phyloP scores from a whole-genome alignment of 1,140 invertebrate genomes.

The Drosophila kanapiae region DNA sequence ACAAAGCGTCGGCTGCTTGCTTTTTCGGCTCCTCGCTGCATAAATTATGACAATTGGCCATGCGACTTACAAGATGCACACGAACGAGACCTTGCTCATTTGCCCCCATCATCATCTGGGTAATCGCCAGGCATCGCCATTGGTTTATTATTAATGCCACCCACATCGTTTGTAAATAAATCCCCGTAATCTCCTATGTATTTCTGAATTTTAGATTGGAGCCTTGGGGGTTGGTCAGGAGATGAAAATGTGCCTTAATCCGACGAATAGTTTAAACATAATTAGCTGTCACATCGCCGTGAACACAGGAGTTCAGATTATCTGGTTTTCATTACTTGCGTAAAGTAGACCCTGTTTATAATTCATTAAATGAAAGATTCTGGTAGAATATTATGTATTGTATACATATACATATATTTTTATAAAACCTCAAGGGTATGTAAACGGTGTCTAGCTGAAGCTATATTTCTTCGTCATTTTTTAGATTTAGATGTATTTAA shows the following conservation, averaged over 20 bases:
- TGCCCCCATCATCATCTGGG: slow-evolving; percentile 35
- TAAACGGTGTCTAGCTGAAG: too few species aligned
- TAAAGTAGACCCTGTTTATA: background rate
- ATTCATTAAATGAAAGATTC: background rate
- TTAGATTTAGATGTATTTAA: too few species aligned
- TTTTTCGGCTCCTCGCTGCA: slow-evolving; percentile 54
- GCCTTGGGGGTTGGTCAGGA: background rate
- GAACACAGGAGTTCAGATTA: background rate
- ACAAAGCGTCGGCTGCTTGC: slow-evolving; percentile 59
- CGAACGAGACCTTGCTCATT: slow-evolving; percentile 48
- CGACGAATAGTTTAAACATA: background rate
- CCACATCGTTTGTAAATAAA: slow-evolving; percentile 25
- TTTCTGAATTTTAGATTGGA: slow-evolving; percentile 14
- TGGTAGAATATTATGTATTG: too few species aligned
- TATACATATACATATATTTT: too few species aligned
- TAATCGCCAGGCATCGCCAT: slow-evolving; percentile 36
- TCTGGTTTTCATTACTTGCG: background rate
- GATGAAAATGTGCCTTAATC: background rate
- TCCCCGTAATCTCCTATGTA: slow-evolving; percentile 6
- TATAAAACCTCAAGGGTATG: too few species aligned
- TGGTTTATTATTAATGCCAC: slow-evolving; percentile 33
- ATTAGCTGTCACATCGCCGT: slow-evolving; percentile 3
- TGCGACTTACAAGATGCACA: slow-evolving; percentile 37
- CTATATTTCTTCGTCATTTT: too few species aligned
- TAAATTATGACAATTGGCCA: slow-evolving; percentile 73